These are phyloP conservation scores for Oasisia sp. DNA, from an alignment of 2,888 invertebrate genomes.

Conservation along the genomic window DNA sequence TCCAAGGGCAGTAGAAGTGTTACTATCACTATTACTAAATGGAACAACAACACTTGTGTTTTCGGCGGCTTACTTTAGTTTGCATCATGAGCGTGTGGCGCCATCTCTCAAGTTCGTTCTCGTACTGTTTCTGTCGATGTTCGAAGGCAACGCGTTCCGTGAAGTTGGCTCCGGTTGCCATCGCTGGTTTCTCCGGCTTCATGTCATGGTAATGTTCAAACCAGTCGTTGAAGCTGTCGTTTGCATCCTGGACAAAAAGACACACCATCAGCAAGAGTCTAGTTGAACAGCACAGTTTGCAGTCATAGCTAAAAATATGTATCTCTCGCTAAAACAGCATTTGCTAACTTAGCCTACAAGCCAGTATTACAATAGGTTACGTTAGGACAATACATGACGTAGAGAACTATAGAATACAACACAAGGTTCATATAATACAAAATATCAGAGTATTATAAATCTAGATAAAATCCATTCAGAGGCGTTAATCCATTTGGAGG, in stretches of 20 bases:
- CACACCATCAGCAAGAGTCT: too few species aligned
- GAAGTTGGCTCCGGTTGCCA: slow-evolving; percentile 71
- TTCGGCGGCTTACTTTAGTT: slow-evolving; percentile 70
- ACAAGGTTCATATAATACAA: too few species aligned
- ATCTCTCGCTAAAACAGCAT: not conserved
- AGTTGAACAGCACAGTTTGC: too few species aligned
- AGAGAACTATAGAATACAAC: too few species aligned
- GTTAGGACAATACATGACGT: not conserved
- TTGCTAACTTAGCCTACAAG: not conserved
- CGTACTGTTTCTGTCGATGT: slow-evolving; percentile 82
- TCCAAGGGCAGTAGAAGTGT: too few species aligned
- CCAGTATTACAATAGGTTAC: not conserved
- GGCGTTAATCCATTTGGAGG: too few species aligned
- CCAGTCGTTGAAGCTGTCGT: slow-evolving; percentile 91
- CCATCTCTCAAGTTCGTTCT: slow-evolving; percentile 79
- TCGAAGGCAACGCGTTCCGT: slow-evolving; percentile 89
- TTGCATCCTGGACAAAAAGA: slow-evolving; percentile 73
- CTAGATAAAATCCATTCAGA: too few species aligned
- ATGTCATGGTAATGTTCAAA: slow-evolving; percentile 83
- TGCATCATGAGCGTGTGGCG: slow-evolving; percentile 73
- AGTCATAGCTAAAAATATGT: too few species aligned
- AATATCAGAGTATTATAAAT: too few species aligned
- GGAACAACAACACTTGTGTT: not conserved
- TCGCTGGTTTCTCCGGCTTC: slow-evolving; percentile 72
- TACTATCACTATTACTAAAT: too few species aligned